Evolutionary conservation across 1,140 invertebrate genomes (phyloP).

Genomic region (Camponotus pennsylvanicus): DNA sequence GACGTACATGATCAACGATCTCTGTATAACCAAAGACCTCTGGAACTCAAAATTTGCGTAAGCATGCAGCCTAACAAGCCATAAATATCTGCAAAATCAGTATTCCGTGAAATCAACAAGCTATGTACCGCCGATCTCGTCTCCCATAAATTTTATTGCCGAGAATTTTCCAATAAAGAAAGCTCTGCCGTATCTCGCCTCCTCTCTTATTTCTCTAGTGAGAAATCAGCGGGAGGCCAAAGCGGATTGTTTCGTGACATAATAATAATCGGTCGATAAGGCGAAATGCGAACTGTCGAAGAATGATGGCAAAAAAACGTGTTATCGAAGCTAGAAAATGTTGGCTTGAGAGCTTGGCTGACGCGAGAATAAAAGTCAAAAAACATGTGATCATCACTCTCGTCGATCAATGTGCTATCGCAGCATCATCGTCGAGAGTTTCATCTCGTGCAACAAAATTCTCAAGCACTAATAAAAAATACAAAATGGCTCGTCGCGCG

Average conservation of each 20-base stretch:
- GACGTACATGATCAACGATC: constrained; percentile 46
- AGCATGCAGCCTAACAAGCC: constrained; percentile 57
- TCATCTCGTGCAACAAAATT: not conserved
- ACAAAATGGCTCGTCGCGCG: constrained; percentile 15
- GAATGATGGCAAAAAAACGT: constrained; percentile 30
- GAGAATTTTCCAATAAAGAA: constrained; percentile 28
- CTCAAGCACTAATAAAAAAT: constrained; percentile 8
- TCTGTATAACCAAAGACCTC: constrained; percentile 57
- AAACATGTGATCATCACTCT: not conserved
- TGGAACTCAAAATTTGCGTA: constrained; percentile 57
- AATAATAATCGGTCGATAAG: constrained; percentile 39
- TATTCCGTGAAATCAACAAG: constrained; percentile 45
- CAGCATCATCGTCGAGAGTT: not conserved
- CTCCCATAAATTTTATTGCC: not conserved
- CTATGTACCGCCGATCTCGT: not conserved
- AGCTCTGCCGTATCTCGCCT: constrained; percentile 25
- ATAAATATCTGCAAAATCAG: constrained; percentile 46
- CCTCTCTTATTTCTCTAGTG: constrained; percentile 1
- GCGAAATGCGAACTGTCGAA: constrained; percentile 38
- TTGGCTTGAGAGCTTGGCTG: not conserved
- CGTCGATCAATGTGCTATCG: not conserved
- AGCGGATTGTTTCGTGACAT: constrained; percentile 46
- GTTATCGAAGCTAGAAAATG: constrained; percentile 35
- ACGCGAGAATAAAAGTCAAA: not conserved
- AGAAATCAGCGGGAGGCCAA: constrained; percentile 29